These are phyloP conservation scores for Pseudomyrmex sp. DNA, from an alignment of 1,140 invertebrate species.

Conservation along the genomic window DNA sequence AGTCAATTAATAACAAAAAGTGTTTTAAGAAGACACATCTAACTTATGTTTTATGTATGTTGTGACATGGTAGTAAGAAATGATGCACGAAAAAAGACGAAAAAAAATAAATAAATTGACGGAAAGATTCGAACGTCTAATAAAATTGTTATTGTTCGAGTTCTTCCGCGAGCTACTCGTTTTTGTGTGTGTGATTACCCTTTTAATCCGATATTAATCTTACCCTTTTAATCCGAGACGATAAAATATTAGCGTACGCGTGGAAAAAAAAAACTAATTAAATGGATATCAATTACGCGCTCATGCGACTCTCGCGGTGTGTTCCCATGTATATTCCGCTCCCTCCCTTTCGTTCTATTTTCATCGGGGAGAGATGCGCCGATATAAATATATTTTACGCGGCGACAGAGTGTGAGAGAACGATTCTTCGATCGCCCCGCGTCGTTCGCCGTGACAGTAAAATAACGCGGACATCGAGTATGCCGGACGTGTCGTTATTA, in stretches of 20 bases:
- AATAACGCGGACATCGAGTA: slow-evolving; percentile 42
- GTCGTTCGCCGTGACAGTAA: slow-evolving; percentile 16
- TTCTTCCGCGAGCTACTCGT: slow-evolving; percentile 8
- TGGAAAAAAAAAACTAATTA: slow-evolving; percentile 33
- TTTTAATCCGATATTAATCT: neutral
- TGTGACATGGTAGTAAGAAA: neutral
- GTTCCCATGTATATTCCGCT: neutral
- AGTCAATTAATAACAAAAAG: too few relatives aligned
- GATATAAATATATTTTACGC: slow-evolving; percentile 21
- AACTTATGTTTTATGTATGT: too few relatives aligned
- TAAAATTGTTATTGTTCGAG: neutral
- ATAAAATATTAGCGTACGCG: neutral
- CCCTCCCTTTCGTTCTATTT: neutral
- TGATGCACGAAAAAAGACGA: too few relatives aligned
- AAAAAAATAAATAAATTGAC: too few relatives aligned
- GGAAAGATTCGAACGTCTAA: neutral
- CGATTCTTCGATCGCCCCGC: slow-evolving; percentile 20
- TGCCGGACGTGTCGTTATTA: slow-evolving; percentile 44
- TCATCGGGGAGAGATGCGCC: slow-evolving; percentile 9
- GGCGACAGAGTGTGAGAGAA: neutral
- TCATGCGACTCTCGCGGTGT: neutral
- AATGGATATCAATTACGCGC: slow-evolving; percentile 30
- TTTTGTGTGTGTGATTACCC: neutral
- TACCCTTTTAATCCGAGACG: slow-evolving; percentile 4
- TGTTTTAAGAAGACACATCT: too few relatives aligned